phyloP scores from a whole-genome alignment of 2,888 invertebrate genomes.

The Petrolisthes manimaculis region DNA sequence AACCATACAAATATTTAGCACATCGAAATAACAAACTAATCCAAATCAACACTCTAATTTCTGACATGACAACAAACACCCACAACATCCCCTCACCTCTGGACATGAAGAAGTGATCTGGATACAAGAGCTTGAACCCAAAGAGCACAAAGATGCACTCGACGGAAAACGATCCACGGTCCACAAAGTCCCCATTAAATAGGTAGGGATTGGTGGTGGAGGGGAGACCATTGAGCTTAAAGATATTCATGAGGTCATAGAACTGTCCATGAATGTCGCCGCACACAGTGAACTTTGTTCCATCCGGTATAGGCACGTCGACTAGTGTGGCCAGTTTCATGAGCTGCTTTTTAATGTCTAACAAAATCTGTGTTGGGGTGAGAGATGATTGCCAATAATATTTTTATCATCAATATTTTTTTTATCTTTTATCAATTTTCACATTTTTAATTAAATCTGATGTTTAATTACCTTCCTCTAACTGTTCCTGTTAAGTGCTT shows the following conservation, averaged over 20 bases:
- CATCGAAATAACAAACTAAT: too few species aligned
- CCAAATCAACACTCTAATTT: neutral
- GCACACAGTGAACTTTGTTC: constrained; percentile 95
- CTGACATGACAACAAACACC: neutral
- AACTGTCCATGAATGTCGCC: constrained; percentile 98
- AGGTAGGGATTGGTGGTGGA: constrained; percentile 95
- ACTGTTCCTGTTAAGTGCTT: too few species aligned
- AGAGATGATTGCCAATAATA: too few species aligned
- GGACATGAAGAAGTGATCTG: constrained; percentile 96
- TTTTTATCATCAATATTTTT: too few species aligned
- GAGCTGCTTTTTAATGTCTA: constrained; percentile 88
- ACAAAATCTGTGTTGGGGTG: constrained; percentile 79
- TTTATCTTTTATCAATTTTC: too few species aligned
- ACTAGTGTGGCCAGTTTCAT: constrained; percentile 88
- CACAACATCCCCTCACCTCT: constrained; percentile 79
- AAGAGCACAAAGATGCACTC: constrained; percentile 98
- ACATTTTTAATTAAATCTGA: too few species aligned
- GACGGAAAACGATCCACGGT: constrained; percentile 98
- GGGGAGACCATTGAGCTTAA: constrained; percentile 95
- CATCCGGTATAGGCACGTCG: constrained; percentile 87
- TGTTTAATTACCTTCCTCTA: too few species aligned
- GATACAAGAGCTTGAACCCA: constrained; percentile 95
- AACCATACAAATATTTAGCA: too few species aligned
- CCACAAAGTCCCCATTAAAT: constrained; percentile 99
- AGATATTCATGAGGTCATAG: constrained; percentile 98